These are phyloP conservation scores for Leptopterna dolabrata DNA, from an alignment of 2,888 invertebrate species.

Conservation along the genomic window DNA sequence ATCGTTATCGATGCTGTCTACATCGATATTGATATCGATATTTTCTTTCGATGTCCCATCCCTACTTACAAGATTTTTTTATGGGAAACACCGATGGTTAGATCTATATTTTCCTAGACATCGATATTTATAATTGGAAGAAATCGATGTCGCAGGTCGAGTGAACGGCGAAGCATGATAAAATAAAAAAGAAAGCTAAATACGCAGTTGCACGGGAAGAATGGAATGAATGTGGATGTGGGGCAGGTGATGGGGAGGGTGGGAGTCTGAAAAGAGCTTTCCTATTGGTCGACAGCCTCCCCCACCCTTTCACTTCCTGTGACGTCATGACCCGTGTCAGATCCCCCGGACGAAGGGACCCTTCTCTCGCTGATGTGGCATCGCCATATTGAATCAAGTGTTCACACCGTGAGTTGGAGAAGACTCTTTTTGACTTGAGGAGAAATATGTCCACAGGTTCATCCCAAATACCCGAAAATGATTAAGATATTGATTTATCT, in stretches of 20 bases:
- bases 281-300: not conserved
- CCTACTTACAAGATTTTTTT: too few species aligned
- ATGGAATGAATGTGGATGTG: not conserved
- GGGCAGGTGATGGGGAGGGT: not conserved
- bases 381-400: conserved; percentile 61
- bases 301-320: conserved; percentile 6
- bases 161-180: too few species aligned
- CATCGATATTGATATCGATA: too few species aligned
- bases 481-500: conserved; percentile 53
- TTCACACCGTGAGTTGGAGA: conserved; percentile 60
- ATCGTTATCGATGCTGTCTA: too few species aligned
- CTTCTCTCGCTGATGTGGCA: conserved; percentile 32
- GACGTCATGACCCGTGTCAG: conserved; percentile 13
- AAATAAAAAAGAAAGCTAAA: not conserved
- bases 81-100: too few species aligned
- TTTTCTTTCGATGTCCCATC: too few species aligned
- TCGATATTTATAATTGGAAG: too few species aligned
- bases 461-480: conserved; percentile 54
- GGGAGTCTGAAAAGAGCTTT: not conserved
- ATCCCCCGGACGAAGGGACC: not conserved
- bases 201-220: conserved; percentile 12
- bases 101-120: too few species aligned
- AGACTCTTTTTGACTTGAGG: conserved; percentile 51
- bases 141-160: too few species aligned
- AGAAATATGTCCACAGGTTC: conserved; percentile 55